Conservation (phyloP, 53 echinoderm and acorn worm genomes). For the Actinopyga echinites region DNA sequence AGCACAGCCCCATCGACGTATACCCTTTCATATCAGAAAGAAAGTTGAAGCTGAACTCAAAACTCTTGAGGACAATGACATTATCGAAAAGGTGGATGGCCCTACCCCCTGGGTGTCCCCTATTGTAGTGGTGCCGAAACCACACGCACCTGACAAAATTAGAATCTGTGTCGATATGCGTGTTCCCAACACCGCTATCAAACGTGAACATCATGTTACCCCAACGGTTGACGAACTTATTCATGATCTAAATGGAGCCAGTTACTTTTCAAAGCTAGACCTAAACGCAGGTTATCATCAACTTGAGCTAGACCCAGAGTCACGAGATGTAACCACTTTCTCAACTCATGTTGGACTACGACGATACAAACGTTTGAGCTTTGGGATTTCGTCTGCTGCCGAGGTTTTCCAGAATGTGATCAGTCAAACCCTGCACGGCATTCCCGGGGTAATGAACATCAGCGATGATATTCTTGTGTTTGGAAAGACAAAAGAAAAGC, state of each 20-base stretch:
- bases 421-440: conserved; percentile 46
- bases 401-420: conserved; percentile 65
- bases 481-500: conserved; percentile 27
- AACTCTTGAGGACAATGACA: conserved; percentile 51
- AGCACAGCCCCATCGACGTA: conserved; percentile 58
- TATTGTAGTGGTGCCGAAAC: conserved; percentile 59
- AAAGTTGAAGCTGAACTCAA: conserved; percentile 57
- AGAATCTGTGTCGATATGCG: conserved; percentile 54
- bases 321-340: conserved; percentile 62
- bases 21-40: conserved; percentile 65
- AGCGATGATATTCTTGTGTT: conserved; percentile 58
- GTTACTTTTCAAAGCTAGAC: conserved; percentile 54
- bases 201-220: conserved; percentile 64
- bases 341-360: conserved; percentile 66
- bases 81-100: conserved; percentile 62
- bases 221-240: conserved; percentile 59
- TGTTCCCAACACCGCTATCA: conserved; percentile 42
- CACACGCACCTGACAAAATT: conserved; percentile 33
- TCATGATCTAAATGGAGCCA: conserved; percentile 51
- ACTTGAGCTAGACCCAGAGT: conserved; percentile 44
- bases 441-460: conserved; percentile 62
- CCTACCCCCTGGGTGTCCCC: conserved; percentile 71
- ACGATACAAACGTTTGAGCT: conserved; percentile 59
- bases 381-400: conserved; percentile 65
- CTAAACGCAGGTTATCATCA: conserved; percentile 62